Evolutionary conservation across 2,888 invertebrate genomes (phyloP).

Genomic region (Argyresthia goedartella): DNA sequence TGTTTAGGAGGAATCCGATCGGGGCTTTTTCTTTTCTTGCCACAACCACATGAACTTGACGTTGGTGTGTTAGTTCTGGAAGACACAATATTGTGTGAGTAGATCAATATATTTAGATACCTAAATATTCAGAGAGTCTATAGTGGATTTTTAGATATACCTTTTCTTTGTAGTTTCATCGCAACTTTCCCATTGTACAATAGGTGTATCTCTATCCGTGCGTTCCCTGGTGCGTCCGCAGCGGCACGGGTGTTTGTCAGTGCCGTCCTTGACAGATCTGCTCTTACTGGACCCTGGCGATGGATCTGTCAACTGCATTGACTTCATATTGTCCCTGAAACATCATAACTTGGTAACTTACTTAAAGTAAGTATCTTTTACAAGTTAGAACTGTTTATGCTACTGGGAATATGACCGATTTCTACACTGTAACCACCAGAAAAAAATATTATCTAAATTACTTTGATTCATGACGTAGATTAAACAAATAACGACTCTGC

Average conservation of each 20-base stretch:
- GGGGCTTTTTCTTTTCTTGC: background rate
- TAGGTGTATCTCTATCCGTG: no score
- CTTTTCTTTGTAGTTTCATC: background rate
- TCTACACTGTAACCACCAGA: background rate
- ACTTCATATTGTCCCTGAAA: conserved; percentile 43
- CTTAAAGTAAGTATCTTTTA: no score
- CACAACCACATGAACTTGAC: background rate
- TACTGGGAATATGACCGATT: background rate
- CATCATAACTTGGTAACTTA: background rate
- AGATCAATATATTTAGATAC: background rate
- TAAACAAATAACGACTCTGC: no score
- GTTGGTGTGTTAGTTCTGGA: background rate
- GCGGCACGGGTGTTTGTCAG: no score
- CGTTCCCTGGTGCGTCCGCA: no score
- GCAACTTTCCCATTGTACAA: conserved; percentile 1
- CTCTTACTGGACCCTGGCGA: no score
- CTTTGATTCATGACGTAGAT: no score
- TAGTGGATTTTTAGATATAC: background rate
- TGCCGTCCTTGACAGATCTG: no score
- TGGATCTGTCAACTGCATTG: conserved; percentile 22
- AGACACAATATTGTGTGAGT: background rate
- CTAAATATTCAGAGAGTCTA: background rate
- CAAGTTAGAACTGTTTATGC: background rate
- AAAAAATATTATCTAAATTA: background rate
- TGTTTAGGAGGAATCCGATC: background rate